Evolutionary conservation across 2,113 vertebrate genomes (phyloP), one percentile per base, ranked within the genome.

Genomic region (Butorides virescens): DNA sequence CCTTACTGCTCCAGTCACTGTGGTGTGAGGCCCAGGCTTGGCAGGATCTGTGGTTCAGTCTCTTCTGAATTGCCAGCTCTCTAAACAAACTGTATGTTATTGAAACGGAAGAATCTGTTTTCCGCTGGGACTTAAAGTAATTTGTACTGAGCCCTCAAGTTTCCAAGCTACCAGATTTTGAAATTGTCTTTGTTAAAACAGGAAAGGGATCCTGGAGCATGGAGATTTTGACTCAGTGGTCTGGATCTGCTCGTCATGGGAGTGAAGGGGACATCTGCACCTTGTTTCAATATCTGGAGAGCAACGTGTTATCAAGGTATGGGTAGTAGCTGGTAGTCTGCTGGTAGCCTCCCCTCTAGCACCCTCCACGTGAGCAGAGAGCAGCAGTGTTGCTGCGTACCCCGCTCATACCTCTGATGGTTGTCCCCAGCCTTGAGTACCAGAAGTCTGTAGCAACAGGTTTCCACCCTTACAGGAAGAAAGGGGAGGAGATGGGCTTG

Each of bases 31-130:
- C 50, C 6, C 13, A 72, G 83, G 73, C 76, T 92, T 85, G 88
- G 82, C 94, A 96, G 75, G 79, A 90, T 7, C 29, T 72, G 19
- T 92, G 46, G 56, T 59, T 96, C 65, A 58, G 53, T 92, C 71
- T 92, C 92, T 72, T 91, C 75, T 88, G 72, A 92, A 79, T 86
- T 92, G 47, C 83, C 72, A 78, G 80, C 83, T 93, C 75, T 94
- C 79, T 89, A 86, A 95, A 94, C 89, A 95, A 93, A 68, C 85
- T 50, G 49, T 37, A 1, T 61, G 53, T 75, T 89, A 91, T 59
- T 94, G 76, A 88, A 96, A 92, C 1, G 2, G 62, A 90, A 83
- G 63, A 70, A 85, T 81, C 46, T 88, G 22, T 86, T 92, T 86
- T 90, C 89, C 63, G 63, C 56, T 78, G 90, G 71, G 88, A 93